phyloP scores from a whole-genome alignment of 2,888 invertebrate species.

The Thumatha senex region DNA sequence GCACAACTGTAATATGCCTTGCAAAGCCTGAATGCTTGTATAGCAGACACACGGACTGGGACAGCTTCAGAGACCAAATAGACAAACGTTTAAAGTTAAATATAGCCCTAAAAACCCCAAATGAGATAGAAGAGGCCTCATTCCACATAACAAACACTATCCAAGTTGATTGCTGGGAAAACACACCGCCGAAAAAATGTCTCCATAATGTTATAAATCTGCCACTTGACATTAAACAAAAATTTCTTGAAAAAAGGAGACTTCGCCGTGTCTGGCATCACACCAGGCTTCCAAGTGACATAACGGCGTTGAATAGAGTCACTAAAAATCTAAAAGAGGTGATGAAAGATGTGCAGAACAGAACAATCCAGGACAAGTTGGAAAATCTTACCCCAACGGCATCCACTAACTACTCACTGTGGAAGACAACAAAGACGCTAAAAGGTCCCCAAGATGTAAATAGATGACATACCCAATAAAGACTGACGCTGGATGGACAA shows the following conservation, averaged over 20 bases:
- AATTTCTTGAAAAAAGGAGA: constrained; percentile 13
- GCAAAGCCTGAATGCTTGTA: not conserved
- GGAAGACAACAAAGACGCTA: too few relatives aligned
- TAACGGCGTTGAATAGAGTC: not conserved
- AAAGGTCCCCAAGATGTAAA: not conserved
- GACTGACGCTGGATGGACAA: not conserved
- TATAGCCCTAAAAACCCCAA: constrained; percentile 9
- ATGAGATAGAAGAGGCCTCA: constrained; percentile 9
- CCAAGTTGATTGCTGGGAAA: constrained; percentile 11
- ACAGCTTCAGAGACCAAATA: constrained; percentile 10
- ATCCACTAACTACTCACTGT: too few relatives aligned
- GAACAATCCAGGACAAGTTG: too few relatives aligned
- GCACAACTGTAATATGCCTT: not conserved
- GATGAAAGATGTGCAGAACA: too few relatives aligned
- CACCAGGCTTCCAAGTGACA: constrained; percentile 5
- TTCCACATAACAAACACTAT: constrained; percentile 7
- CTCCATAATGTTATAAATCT: not conserved
- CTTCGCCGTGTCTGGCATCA: constrained; percentile 20
- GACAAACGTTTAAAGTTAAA: constrained; percentile 8
- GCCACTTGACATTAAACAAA: constrained; percentile 2
- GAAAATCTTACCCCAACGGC: too few relatives aligned
- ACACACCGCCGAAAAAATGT: not conserved
- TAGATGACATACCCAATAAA: not conserved
- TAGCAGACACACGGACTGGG: constrained; percentile 22
- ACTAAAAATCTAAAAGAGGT: too few relatives aligned